A percentile compares a stretch with the other conserved stretches of the same genome.
These are phyloP conservation scores for Pristionchus arcanus DNA, from an alignment of 2,888 invertebrate species.

Conservation along the genomic window DNA sequence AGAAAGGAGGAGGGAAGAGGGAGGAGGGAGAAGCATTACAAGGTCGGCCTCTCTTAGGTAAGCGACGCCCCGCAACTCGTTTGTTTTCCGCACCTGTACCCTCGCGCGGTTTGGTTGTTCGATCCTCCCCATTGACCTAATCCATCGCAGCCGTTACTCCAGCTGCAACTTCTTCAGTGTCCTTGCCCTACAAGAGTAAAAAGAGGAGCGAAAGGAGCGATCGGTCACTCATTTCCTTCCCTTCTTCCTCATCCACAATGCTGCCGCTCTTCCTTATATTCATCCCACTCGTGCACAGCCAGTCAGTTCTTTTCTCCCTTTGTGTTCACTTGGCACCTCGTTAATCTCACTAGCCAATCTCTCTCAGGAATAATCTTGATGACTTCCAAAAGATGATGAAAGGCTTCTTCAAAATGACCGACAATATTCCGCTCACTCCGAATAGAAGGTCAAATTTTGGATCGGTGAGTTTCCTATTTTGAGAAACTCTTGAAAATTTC, in stretches of 20 bases:
- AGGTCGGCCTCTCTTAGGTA: slow-evolving; percentile 49
- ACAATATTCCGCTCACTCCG: slow-evolving; percentile 32
- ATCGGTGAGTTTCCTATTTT: neutral
- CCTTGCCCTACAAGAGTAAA: slow-evolving; percentile 45
- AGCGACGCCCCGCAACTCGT: slow-evolving; percentile 52
- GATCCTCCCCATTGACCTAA: slow-evolving; percentile 28
- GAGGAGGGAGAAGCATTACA: slow-evolving; percentile 52
- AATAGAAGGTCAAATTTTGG: slow-evolving; percentile 47
- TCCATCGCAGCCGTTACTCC: slow-evolving; percentile 16
- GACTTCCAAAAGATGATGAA: slow-evolving; percentile 52
- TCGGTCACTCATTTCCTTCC: neutral
- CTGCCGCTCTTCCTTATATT: slow-evolving; percentile 12
- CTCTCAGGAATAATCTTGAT: slow-evolving; percentile 47
- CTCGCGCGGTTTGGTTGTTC: slow-evolving; percentile 30
- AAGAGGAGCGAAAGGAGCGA: neutral
- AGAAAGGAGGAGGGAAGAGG: neutral
- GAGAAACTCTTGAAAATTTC: neutral
- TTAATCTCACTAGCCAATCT: neutral
- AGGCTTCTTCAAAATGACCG: slow-evolving; percentile 52
- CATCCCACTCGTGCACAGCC: slow-evolving; percentile 15
- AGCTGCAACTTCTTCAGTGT: slow-evolving; percentile 24
- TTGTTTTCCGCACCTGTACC: slow-evolving; percentile 50
- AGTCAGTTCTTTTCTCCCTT: slow-evolving; percentile 10
- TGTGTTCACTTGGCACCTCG: neutral
- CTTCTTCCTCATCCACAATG: neutral